phyloP scores from a whole-genome alignment of 2,797 vertebrate genomes.

The Karalla daura region DNA sequence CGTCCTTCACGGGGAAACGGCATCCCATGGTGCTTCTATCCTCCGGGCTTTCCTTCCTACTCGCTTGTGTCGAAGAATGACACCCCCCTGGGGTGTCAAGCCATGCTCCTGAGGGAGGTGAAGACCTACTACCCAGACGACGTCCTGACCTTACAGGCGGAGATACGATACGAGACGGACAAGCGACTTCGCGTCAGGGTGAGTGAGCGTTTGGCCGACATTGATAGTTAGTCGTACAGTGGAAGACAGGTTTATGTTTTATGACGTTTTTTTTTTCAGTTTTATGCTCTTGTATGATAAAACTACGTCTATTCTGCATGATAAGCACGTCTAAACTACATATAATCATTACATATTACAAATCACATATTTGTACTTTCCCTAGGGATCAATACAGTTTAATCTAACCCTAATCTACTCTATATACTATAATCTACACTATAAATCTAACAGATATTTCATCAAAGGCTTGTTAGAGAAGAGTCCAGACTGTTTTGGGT shows the following conservation, averaged over 20 bases:
- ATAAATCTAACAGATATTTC: not conserved
- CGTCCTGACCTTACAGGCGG: constrained; percentile 81
- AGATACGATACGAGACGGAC: constrained; percentile 84
- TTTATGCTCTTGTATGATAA: not conserved
- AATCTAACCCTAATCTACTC: no score
- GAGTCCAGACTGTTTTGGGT: not conserved
- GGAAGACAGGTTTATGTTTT: no score
- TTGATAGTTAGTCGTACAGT: no score
- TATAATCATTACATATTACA: no score
- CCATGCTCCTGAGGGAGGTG: constrained; percentile 74
- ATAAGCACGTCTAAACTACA: not conserved
- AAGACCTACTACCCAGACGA: constrained; percentile 90
- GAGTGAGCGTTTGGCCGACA: no score
- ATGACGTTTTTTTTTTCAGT: no score
- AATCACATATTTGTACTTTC: no score
- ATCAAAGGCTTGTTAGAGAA: not conserved
- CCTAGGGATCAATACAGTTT: no score
- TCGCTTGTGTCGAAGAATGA: constrained; percentile 77
- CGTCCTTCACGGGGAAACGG: constrained; percentile 57
- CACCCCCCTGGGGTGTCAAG: constrained; percentile 81
- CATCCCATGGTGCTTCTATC: constrained; percentile 92
- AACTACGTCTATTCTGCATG: not conserved
- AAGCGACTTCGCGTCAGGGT: constrained; percentile 86
- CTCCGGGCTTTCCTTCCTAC: constrained; percentile 88
- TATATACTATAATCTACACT: no score